Percentiles rank a stretch among this genome's conserved stretches.
Evolutionary conservation across 2,888 invertebrate genomes (phyloP).

Genomic region (Loripinus fragilis): DNA sequence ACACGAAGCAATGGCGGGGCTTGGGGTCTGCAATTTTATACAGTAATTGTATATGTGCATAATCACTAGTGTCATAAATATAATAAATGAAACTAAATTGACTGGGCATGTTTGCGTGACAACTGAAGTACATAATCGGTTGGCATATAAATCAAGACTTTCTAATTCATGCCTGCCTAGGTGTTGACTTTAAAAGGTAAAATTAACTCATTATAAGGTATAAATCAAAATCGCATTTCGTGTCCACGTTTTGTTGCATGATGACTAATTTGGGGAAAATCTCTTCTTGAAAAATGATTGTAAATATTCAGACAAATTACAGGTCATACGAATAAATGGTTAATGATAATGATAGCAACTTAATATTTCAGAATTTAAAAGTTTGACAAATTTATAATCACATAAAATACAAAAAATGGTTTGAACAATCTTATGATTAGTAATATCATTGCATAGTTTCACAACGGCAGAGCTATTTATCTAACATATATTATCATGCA

Average conservation of each 20-base stretch:
- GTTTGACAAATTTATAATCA: no score
- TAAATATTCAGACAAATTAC: background rate
- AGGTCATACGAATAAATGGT: no score
- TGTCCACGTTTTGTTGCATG: background rate
- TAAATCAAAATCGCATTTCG: background rate
- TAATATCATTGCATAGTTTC: no score
- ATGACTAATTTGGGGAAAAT: background rate
- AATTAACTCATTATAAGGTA: constrained; percentile 18
- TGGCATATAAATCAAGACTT: background rate
- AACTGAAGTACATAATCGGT: background rate
- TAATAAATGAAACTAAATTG: background rate
- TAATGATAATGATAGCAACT: no score
- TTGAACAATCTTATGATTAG: no score
- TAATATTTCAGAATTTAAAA: no score
- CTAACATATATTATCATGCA: no score
- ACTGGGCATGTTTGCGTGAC: constrained; percentile 11
- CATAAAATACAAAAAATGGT: no score
- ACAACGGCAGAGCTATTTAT: no score
- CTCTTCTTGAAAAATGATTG: background rate
- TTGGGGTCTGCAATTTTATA: no score
- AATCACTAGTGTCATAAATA: background rate
- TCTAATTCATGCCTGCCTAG: constrained; percentile 10
- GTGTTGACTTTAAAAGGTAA: constrained; percentile 18
- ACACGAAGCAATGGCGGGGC: no score
- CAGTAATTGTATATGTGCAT: background rate